Evolutionary conservation across 2,888 invertebrate species (phyloP).

Genomic region (Rhagonycha fulva): DNA sequence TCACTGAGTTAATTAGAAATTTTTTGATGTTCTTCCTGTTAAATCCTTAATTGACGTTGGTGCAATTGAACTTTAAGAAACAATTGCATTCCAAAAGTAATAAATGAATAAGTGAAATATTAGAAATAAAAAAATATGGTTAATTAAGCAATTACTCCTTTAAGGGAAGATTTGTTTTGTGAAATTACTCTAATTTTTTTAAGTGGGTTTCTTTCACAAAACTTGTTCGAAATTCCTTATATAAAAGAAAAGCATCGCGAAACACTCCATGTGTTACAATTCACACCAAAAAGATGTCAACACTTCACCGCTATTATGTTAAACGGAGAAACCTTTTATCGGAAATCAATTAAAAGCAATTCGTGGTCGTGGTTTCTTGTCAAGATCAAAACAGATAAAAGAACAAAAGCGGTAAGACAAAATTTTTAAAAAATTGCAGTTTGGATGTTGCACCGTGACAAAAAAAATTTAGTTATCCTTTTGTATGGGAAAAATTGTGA

Average conservation of each 20-base stretch:
- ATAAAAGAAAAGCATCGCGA: conserved; percentile 3
- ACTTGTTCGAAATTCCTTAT: conserved; percentile 4
- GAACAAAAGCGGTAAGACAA: conserved; percentile 10
- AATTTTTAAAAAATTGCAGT: neutral
- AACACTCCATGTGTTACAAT: conserved; percentile 42
- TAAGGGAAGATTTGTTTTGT: too few relatives aligned
- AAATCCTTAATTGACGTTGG: too few relatives aligned
- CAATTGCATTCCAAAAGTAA: too few relatives aligned
- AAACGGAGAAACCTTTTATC: conserved; percentile 56
- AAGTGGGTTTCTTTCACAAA: neutral
- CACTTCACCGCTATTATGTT: conserved; percentile 56
- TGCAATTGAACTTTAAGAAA: too few relatives aligned
- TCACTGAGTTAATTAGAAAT: too few relatives aligned
- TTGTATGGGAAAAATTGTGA: neutral
- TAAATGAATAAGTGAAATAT: too few relatives aligned
- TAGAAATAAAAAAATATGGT: too few relatives aligned
- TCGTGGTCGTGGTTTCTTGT: conserved; percentile 50
- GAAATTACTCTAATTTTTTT: neutral
- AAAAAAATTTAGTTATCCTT: neutral
- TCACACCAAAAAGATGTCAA: conserved; percentile 52
- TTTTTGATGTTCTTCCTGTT: too few relatives aligned
- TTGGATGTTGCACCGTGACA: neutral
- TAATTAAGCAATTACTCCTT: too few relatives aligned
- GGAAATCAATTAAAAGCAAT: conserved; percentile 57
- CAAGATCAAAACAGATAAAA: conserved; percentile 37